phyloP scores from a whole-genome alignment of 2,888 invertebrate genomes.

The Drosophila aldrichi region DNA sequence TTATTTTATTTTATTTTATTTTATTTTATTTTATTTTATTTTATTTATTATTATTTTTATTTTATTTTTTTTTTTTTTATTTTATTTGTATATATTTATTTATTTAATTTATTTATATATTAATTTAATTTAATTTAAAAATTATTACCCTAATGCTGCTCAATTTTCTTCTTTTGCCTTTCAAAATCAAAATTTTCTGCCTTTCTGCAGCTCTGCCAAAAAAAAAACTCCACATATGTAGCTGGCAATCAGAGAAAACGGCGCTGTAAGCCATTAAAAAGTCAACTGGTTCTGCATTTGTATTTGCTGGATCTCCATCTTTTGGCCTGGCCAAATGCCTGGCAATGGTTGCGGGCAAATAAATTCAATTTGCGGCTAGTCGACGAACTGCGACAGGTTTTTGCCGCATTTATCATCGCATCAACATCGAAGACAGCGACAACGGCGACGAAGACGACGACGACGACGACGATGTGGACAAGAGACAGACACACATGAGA shows the following conservation, averaged over 20 bases:
- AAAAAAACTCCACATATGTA: slow-evolving; percentile 60
- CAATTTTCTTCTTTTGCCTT: background rate
- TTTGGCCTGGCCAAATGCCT: slow-evolving; percentile 32
- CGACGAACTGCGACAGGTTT: slow-evolving; percentile 74
- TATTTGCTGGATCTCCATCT: slow-evolving; percentile 36
- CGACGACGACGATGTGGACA: slow-evolving; percentile 6
- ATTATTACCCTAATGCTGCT: background rate
- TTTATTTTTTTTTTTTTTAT: too few relatives aligned
- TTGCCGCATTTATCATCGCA: slow-evolving; percentile 80
- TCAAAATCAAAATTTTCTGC: slow-evolving; percentile 20
- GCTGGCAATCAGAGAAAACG: slow-evolving; percentile 60
- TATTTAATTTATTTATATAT: too few relatives aligned
- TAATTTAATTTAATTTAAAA: too few relatives aligned
- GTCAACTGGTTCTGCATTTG: slow-evolving; percentile 55
- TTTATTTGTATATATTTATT: too few relatives aligned
- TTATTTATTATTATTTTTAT: too few relatives aligned
- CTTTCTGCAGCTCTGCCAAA: slow-evolving; percentile 34
- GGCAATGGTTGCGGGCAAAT: slow-evolving; percentile 71
- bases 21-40: too few relatives aligned
- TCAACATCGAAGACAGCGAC: slow-evolving; percentile 52
- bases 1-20: too few relatives aligned
- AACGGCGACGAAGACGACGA: background rate
- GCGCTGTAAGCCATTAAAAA: slow-evolving; percentile 64
- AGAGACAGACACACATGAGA: slow-evolving; percentile 41
- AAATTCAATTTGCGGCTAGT: slow-evolving; percentile 77